Base-by-base conservation (phyloP, 2,888 invertebrate genomes). In the Cerceris rybyensis region DNA sequence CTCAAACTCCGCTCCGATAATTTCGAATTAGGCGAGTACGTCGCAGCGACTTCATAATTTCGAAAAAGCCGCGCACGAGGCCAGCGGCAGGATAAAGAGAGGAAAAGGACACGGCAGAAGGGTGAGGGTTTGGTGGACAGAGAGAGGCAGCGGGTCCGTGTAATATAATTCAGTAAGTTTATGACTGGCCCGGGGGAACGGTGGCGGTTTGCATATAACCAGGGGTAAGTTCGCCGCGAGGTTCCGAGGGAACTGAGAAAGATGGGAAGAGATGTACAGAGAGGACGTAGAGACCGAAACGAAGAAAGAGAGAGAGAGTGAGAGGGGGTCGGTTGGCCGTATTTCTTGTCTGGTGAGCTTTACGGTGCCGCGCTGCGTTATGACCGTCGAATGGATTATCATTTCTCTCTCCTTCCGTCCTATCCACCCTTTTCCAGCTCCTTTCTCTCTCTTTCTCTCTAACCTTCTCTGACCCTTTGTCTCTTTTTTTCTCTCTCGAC, bases 311-410 rank as follows among this genome's bases (percentile, higher is more conserved):
- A 28, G 63, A 63, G 58, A 52, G 52, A 63, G 8, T 8, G 46
- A 64, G 70, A 75, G 82, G 73, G 75, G 83, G 86, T 86, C 82
- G 89, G 88, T 91, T 88, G 90, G 90, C 89, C 91, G 90, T 92
- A 92, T 92, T 91, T 92, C 92, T 92, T 91, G 92, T 92, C 92
- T 92, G 90, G 91, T 90, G 91, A 91, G 91, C 91, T 92, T 92
- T 91, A 90, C 88, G 88, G 88, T 88, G 86, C 88, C 82, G 86
- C 86, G 87, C 87, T 86, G 87, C 88, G 89, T 92, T 92, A 92
- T 91, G 92, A 91, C 91, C 92, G 89, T 85, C 90, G 90, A 92
- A 91, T 90, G 90, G 91, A 92, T 92, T 92, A 92, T 92, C 90
- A 88, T 91, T 89, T 86, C 89, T 88, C 84, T 83, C 80, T 82